Evolutionary conservation across 2,888 invertebrate genomes (phyloP).

Genomic region (Heterodera filipjevi): DNA sequence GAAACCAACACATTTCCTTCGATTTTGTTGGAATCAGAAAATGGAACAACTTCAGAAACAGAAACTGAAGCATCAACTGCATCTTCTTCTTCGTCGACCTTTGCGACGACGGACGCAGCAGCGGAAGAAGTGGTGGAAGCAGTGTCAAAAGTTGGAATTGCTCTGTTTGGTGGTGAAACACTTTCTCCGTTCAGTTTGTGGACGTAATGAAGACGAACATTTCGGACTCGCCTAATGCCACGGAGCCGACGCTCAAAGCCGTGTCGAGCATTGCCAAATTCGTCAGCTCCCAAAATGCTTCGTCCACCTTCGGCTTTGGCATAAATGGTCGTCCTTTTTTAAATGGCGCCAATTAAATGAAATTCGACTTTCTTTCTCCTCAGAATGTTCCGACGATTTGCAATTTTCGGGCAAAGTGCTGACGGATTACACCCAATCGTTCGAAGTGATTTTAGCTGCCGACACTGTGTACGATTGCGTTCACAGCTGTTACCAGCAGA

Average conservation of each 20-base stretch:
- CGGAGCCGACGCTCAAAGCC: not conserved
- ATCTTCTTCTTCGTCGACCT: too few species aligned
- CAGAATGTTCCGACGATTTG: constrained; percentile 48
- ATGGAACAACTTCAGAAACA: not conserved
- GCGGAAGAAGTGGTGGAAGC: not conserved
- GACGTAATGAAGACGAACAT: not conserved
- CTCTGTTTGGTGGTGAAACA: not conserved
- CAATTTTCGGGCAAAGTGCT: constrained; percentile 52
- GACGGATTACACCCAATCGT: constrained; percentile 51
- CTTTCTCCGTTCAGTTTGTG: not conserved
- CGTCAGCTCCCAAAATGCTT: not conserved
- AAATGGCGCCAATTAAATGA: not conserved
- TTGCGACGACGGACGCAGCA: not conserved
- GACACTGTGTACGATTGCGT: constrained; percentile 60
- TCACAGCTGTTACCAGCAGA: constrained; percentile 55
- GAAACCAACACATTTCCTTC: too few species aligned
- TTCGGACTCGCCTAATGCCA: not conserved
- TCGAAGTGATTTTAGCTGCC: constrained; percentile 58
- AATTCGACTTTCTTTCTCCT: constrained; percentile 21
- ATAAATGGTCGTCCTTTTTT: not conserved
- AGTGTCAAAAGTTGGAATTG: not conserved
- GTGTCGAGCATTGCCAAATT: constrained; percentile 7
- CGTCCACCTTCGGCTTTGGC: not conserved
- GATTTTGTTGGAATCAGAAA: too few species aligned
- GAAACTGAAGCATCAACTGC: constrained; percentile 20